These are phyloP conservation scores for Odontamblyopus rebecca DNA, from an alignment of 2,797 vertebrate species.

Conservation along the genomic window DNA sequence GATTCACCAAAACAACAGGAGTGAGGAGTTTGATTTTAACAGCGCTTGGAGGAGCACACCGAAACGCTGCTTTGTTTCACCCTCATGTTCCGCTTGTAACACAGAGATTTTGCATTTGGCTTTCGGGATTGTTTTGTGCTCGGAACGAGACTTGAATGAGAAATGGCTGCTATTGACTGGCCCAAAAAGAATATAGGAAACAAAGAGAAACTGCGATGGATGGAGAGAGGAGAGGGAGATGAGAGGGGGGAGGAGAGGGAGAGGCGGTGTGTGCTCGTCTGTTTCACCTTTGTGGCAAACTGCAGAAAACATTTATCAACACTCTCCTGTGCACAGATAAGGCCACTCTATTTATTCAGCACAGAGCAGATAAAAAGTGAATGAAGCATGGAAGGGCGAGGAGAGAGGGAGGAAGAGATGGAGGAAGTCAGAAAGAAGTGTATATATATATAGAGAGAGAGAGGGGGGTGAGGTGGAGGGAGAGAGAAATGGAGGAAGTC, in stretches of 20 bases:
- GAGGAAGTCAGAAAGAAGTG: not conserved
- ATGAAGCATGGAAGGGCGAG: conserved; percentile 67
- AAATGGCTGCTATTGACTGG: conserved; percentile 49
- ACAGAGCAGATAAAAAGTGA: conserved; percentile 72
- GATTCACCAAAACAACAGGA: conserved; percentile 10
- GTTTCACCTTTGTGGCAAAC: conserved; percentile 67
- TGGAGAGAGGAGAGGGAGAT: conserved; percentile 41
- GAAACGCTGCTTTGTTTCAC: conserved; percentile 45
- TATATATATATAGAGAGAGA: not conserved
- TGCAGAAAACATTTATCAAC: conserved; percentile 75
- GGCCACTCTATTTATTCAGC: conserved; percentile 78
- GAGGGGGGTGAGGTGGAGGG: not conserved
- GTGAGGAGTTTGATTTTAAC: not conserved
- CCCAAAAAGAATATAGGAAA: conserved; percentile 23
- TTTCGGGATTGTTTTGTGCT: conserved; percentile 47
- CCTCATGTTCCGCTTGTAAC: conserved; percentile 27
- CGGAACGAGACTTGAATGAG: conserved; percentile 55
- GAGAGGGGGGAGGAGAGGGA: conserved; percentile 67
- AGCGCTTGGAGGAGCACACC: conserved; percentile 10
- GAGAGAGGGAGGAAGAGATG: not conserved
- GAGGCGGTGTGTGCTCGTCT: conserved; percentile 55
- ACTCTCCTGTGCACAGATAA: conserved; percentile 73
- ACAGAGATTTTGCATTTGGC: conserved; percentile 38
- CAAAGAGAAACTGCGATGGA: conserved; percentile 68
- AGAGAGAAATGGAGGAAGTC: not conserved